Base-by-base conservation (phyloP, 2,797 vertebrate species). In the Pseudochirops cupreus region DNA sequence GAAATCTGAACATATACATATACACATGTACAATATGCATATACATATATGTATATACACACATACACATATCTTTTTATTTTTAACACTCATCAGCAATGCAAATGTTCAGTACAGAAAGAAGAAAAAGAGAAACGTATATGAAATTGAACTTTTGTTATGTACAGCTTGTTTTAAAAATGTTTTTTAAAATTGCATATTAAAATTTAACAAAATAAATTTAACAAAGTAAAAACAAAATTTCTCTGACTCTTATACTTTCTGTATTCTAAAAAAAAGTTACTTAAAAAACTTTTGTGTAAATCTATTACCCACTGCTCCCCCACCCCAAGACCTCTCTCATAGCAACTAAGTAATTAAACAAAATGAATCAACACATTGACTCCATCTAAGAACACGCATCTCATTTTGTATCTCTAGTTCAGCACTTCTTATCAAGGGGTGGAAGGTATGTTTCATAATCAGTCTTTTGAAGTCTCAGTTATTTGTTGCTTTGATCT, bases 1-100 rank as follows among this genome's bases (percentile, higher is more conserved):
- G 92, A 93, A 91, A 46, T 92, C 18, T 33, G 93, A 92, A 90
- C 92, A n/a, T 93, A 50, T 12, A 26, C 12, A 74, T 6, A 21
- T 5, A 62, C 1, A 33, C 4, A 21, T 5, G 33, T 16, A 16
- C 1, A 16, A 55, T 24, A 56, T 56, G 18, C 4, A 18, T 56
- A 56, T 3, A 28, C 26, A 28, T 7, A 57, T 26, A 57, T 24
- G 18, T 57, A 26, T 57, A 24, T 26, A 57, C 56, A 28, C 10
- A 58, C 28, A 58, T 26, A 58, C 57, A 29, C 57, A 28, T 58
- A 58, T 55, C 55, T 14, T 26, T 57, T 57, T 57, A 57, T 59
- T 59, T 59, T 31, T 59, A 59, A 3, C 6, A 58, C 0, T 74
- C 18, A 39, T 87, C 74, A 87, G 50, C 39, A 82, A 87, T 46